These are phyloP conservation scores for Zaprionus ornatus DNA, from an alignment of 1,140 invertebrate species.

Conservation along the genomic window DNA sequence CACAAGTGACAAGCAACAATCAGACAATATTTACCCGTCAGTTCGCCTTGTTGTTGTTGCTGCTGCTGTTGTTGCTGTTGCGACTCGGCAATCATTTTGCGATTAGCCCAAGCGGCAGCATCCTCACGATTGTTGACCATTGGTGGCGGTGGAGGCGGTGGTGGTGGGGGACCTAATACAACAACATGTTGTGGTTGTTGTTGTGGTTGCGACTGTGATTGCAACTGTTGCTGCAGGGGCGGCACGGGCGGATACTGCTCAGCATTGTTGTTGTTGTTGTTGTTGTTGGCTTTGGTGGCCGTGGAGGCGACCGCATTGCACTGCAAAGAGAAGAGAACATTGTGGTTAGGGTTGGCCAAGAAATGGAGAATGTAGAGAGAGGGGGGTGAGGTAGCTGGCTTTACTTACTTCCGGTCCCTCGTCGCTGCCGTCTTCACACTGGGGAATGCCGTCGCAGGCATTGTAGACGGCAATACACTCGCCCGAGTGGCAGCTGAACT, in stretches of 20 bases:
- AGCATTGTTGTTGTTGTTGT: constrained; percentile 54
- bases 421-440: constrained; percentile 96
- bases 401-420: constrained; percentile 90
- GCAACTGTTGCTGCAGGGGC: constrained; percentile 61
- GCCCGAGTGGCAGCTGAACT: constrained; percentile 93
- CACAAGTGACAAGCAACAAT: constrained; percentile 4
- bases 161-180: constrained; percentile 61
- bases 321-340: constrained; percentile 36
- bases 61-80: constrained; percentile 31
- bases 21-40: constrained; percentile 45
- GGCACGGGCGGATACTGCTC: constrained; percentile 60
- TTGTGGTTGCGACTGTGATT: constrained; percentile 36
- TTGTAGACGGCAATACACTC: constrained; percentile 98
- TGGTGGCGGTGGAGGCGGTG: constrained; percentile 59
- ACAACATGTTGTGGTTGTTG: constrained; percentile 48
- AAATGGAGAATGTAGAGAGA: neutral
- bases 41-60: constrained; percentile 43
- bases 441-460: constrained; percentile 96
- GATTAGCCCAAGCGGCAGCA: constrained; percentile 75
- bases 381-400: neutral
- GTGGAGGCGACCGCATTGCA: constrained; percentile 60
- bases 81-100: constrained; percentile 68
- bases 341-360: constrained; percentile 9
- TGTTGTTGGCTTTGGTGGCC: constrained; percentile 45
- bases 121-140: constrained; percentile 78